Percentiles rank a stretch among this genome's conserved stretches.
These are phyloP conservation scores for Dryobates pubescens DNA, from an alignment of 2,797 vertebrate species.

Conservation along the genomic window DNA sequence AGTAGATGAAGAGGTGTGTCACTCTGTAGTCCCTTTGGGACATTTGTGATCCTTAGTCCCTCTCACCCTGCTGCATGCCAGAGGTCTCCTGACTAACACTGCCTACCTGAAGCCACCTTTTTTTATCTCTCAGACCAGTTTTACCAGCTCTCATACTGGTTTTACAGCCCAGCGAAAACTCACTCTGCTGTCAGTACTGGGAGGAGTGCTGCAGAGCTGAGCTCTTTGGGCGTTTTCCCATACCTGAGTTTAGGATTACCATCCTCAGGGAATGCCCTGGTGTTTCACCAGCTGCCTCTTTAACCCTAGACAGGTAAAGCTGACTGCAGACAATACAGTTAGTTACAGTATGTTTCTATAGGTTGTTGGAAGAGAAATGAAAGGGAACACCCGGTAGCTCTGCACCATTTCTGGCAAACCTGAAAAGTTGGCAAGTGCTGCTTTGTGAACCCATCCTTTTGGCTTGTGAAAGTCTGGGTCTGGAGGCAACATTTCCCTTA, in stretches of 20 bases:
- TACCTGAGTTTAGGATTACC: conserved; percentile 10
- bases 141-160: conserved; percentile 47
- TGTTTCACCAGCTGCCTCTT: background rate
- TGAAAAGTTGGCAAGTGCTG: background rate
- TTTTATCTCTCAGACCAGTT: conserved; percentile 37
- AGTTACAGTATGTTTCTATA: background rate
- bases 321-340: background rate
- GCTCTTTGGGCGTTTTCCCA: background rate
- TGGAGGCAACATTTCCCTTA: background rate
- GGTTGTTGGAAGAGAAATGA: background rate
- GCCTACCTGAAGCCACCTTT: conserved; percentile 25
- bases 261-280: background rate
- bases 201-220: background rate
- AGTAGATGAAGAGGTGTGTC: background rate
- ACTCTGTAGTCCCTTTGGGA: background rate
- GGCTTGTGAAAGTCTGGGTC: background rate
- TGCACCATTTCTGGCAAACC: background rate
- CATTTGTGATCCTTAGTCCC: background rate
- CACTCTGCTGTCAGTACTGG: background rate
- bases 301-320: background rate
- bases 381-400: background rate
- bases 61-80: background rate
- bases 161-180: background rate
- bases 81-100: background rate
- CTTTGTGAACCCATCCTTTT: background rate